Percentiles rank a stretch among this genome's conserved stretches.
Conservation (phyloP, 1,140 invertebrate genomes). For the Teleopsis dalmanni region DNA sequence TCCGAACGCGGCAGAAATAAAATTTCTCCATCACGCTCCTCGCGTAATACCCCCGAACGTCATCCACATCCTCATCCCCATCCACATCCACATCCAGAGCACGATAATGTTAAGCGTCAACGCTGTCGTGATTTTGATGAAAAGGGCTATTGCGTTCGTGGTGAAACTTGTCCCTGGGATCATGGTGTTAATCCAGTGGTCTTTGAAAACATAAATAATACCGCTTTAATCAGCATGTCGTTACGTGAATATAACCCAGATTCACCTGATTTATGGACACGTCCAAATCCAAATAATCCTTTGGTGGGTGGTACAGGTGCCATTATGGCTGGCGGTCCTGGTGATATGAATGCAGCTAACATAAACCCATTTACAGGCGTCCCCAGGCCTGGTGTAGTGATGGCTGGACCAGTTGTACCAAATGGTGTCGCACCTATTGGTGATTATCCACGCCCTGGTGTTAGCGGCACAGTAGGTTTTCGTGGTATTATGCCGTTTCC, state of each 20-base stretch:
- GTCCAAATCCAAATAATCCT: slow-evolving; percentile 17
- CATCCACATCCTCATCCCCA: slow-evolving; percentile 14
- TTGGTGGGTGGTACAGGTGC: not conserved
- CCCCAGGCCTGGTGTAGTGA: slow-evolving; percentile 25
- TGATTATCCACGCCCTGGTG: slow-evolving; percentile 4
- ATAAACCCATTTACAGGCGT: slow-evolving; percentile 38
- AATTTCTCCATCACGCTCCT: slow-evolving; percentile 3
- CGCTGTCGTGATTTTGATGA: slow-evolving; percentile 51
- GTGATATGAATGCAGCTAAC: slow-evolving; percentile 16
- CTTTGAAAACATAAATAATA: slow-evolving; percentile 67
- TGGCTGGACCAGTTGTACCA: slow-evolving; percentile 10
- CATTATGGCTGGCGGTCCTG: not conserved
- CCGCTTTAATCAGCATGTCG: slow-evolving; percentile 47
- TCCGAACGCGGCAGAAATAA: slow-evolving; percentile 19
- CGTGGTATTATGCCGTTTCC: slow-evolving; percentile 23
- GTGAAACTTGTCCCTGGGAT: slow-evolving; percentile 91
- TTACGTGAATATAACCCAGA: slow-evolving; percentile 77
- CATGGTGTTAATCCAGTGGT: slow-evolving; percentile 92
- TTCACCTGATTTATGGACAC: slow-evolving; percentile 67
- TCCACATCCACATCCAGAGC: slow-evolving; percentile 11
- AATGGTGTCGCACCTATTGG: slow-evolving; percentile 28
- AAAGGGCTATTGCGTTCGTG: slow-evolving; percentile 91
- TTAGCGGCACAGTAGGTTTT: slow-evolving; percentile 10
- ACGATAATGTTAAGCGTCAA: slow-evolving; percentile 19
- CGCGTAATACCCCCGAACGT: slow-evolving; percentile 19